Evolutionary conservation across 2,113 vertebrate species (phyloP), one percentile per base, ranked within the genome.

Genomic region (Verasper variegatus): DNA sequence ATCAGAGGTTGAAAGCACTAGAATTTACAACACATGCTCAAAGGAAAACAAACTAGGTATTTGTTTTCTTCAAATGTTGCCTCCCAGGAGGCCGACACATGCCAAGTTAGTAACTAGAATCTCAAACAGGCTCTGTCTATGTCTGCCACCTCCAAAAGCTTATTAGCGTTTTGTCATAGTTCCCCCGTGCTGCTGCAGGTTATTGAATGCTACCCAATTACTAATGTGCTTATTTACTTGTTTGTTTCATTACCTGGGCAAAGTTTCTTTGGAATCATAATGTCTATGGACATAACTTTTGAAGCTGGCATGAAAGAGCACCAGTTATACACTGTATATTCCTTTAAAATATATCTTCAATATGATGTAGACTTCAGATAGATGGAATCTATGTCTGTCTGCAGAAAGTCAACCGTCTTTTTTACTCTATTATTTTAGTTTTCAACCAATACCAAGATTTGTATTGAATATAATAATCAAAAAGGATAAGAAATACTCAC

Each of bases 101-200:
- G 68, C 60, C 76, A 83, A 64, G 79, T 65, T 78, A 73, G 71
- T 56, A 72, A 75, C 68, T 74, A 70, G 31, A 82, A 83, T 85
- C 61, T 78, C 71, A 58, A 27, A 71, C 60, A 66, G 40, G 18
- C 52, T 3, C 21, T 13, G 20, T 85, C 64, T 68, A 59, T 64
- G 31, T 55, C 79, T 83, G 56, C 71, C 64, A 57, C 66, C 60
- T 74, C 71, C 65, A 49, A 84, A 86, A 82, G 78, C 88, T 76
- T 79, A 90, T 89, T 90, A 89, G 83, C 80, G 81, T 88, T 80
- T 85, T 86, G 83, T 87, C 88, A 80, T 81, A 84, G 81, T 68
- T 49, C 65, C 75, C 62, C 47, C 51, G 71, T 75, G 74, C 74
- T 83, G 80, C 85, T 88, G 78, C 84, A 74, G 89, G 88, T 77